Evolutionary conservation across 2,113 vertebrate species (phyloP).

Genomic region (human (Homo sapiens)): GRCh38 chr12:93315501-93316000

Average conservation of each 20-base stretch:
- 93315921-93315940: background rate
- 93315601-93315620: conserved; percentile 93
- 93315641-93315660: conserved; percentile 91
- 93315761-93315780: conserved; percentile 8
- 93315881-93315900: background rate
- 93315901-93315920: background rate
- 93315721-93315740: conserved; percentile 37
- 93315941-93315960: background rate
- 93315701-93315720: conserved; percentile 83
- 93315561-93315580: conserved; percentile 84
- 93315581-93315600: conserved; percentile 93
- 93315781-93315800: background rate
- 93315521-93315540: background rate
- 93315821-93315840: conserved; percentile 62
- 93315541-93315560: background rate
- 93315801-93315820: conserved; percentile 63
- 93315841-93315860: conserved; percentile 71
- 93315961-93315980: background rate
- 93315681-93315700: conserved; percentile 95
- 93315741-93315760: conserved; percentile 41
- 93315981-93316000: background rate
- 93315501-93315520: background rate
- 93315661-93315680: conserved; percentile 92
- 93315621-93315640: conserved; percentile 93
- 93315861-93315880: background rate